Evolutionary conservation across 2,888 invertebrate genomes (phyloP).

Genomic region (Melanophora roralis): DNA sequence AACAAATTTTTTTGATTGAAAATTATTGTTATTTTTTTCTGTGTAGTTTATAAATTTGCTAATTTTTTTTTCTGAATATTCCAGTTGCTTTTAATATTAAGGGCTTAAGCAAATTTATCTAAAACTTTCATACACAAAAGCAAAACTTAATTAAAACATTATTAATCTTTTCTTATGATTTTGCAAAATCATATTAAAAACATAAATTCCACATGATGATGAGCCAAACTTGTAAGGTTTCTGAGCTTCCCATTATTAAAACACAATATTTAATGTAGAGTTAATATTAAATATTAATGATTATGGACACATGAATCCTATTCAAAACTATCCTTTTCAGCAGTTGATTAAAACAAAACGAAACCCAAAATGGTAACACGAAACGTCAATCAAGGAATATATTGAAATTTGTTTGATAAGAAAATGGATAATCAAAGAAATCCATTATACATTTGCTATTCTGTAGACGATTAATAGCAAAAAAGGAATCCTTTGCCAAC

Average conservation of each 20-base stretch:
- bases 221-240: slow-evolving; percentile 1
- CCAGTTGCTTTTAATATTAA: too few species aligned
- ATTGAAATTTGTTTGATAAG: slow-evolving; percentile 13
- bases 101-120: too few species aligned
- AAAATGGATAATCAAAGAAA: background rate
- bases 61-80: too few species aligned
- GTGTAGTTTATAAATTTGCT: too few species aligned
- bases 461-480: background rate
- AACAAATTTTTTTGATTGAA: too few species aligned
- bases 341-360: background rate
- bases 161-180: too few species aligned
- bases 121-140: background rate
- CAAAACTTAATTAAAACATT: background rate
- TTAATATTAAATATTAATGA: slow-evolving; percentile 11
- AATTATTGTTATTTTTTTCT: too few species aligned
- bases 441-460: background rate
- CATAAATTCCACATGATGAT: background rate
- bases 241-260: background rate
- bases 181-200: slow-evolving; percentile 17
- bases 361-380: background rate
- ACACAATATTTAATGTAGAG: background rate
- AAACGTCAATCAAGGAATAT: slow-evolving; percentile 32
- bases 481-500: slow-evolving; percentile 41
- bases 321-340: background rate
- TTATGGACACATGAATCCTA: slow-evolving; percentile 11